Evolutionary conservation across 2,888 invertebrate species (phyloP).

Genomic region (Tipula unca): DNA sequence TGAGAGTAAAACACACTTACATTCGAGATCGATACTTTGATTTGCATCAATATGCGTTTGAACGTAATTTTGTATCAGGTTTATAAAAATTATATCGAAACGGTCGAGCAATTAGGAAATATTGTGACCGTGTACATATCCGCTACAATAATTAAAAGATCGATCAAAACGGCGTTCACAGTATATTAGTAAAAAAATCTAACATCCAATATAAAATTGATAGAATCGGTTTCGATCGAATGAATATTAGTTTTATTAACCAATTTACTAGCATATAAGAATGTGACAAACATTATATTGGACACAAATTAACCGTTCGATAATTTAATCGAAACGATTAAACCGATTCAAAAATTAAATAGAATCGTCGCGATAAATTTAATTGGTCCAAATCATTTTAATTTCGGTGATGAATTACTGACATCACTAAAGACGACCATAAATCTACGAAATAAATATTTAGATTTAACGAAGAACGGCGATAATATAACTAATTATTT

Average conservation of each 20-base stretch:
- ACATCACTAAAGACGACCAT: background rate
- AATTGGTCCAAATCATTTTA: background rate
- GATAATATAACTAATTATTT: background rate
- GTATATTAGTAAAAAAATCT: background rate
- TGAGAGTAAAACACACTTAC: background rate
- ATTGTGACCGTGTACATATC: background rate
- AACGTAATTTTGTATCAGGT: background rate
- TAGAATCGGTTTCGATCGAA: background rate
- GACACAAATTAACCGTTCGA: background rate
- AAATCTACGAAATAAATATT: background rate
- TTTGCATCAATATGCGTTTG: background rate
- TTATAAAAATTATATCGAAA: background rate
- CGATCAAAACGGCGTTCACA: background rate
- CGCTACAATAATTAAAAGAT: background rate
- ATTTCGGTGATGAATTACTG: background rate
- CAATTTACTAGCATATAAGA: background rate
- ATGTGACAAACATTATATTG: background rate
- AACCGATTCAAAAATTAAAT: background rate
- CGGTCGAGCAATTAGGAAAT: background rate
- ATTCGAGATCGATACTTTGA: background rate
- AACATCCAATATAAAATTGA: background rate
- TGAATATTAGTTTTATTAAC: background rate
- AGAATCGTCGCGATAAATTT: background rate
- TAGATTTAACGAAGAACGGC: background rate
- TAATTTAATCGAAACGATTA: background rate